Evolutionary conservation across 1,140 invertebrate genomes (phyloP), one percentile per base, ranked within the genome.

Genomic region (Orius insidiosus): DNA sequence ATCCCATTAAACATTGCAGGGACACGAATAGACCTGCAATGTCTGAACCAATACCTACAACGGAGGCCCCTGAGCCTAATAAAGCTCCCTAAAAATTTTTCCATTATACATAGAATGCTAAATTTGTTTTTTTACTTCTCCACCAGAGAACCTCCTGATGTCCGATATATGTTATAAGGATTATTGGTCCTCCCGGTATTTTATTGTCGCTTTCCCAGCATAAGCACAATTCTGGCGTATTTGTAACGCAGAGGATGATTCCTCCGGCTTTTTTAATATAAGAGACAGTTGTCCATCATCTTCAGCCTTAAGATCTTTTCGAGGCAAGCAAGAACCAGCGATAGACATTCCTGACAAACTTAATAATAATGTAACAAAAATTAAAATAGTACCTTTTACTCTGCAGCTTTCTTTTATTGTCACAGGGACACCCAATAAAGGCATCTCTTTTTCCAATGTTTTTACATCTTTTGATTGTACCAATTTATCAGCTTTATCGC

Each of bases 181-280:
- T 96, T 97, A 52, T 70, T 75, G 0, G 90, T 89, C 13, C 74
- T 65, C 1, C 93, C 93, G 44, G 80, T 84, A 0, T 70, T 45
- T 78, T 79, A 64, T 96, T 96, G 49, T 71, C 78, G 0, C 80
- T 85, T 61, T 96, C 89, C 75, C 80, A 88, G 62, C 78, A 82
- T 70, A 89, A 68, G 53, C 84, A 88, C 10, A 90, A 63, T 60
- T 96, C 89, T 1, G 89, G 87, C 0, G 85, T 81, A 60, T 95
- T 96, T 14, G 85, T 92, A 0, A 88, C 76, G 10, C 76, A 71
- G 7, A 93, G 60, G 5, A 80, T 76, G 54, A 96, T 92, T 9
- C 79, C 85, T 8, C 92, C 86, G 35, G 82, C 78, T 35, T 75
- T 60, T 52, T 74, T 70, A 13, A 85, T 68, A 8, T 70, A 63